Percentiles rank a stretch among this genome's conserved stretches.
phyloP scores from a whole-genome alignment of 1,140 invertebrate species.

The Bombus breviceps region DNA sequence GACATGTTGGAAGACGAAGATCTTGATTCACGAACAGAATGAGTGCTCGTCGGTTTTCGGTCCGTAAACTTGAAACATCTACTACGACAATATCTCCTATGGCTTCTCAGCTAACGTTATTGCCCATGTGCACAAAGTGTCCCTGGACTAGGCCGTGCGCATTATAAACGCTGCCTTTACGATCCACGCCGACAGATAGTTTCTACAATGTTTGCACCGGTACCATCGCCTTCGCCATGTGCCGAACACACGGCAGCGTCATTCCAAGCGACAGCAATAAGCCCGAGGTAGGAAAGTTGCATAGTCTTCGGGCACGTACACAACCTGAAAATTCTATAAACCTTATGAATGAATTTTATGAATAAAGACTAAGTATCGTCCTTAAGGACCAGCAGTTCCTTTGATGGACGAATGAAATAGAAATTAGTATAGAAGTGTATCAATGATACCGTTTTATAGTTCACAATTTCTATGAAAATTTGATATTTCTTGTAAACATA shows the following conservation, averaged over 20 bases:
- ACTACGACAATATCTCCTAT: conserved; percentile 12
- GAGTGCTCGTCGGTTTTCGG: background rate
- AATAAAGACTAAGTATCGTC: too few species aligned
- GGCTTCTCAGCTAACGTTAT: conserved; percentile 39
- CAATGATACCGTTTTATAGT: too few species aligned
- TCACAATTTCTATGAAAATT: too few species aligned
- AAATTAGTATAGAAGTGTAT: too few species aligned
- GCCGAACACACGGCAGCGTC: conserved; percentile 24
- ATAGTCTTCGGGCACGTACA: background rate
- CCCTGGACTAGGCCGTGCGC: conserved; percentile 2
- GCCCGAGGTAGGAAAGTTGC: background rate
- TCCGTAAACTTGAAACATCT: conserved; percentile 17
- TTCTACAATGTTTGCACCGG: conserved; percentile 52
- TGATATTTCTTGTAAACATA: too few species aligned
- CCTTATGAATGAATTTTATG: too few species aligned
- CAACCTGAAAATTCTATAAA: background rate
- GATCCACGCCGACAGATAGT: conserved; percentile 48
- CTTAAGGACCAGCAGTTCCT: too few species aligned
- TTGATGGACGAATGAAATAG: too few species aligned
- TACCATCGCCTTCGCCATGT: conserved; percentile 37
- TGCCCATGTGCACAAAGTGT: conserved; percentile 47
- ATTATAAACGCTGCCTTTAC: conserved; percentile 54
- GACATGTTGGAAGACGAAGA: background rate
- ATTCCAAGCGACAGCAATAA: background rate
- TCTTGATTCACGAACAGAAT: background rate